Evolutionary conservation across 2,888 invertebrate genomes (phyloP).

Genomic region (Drosophila neutralis): DNA sequence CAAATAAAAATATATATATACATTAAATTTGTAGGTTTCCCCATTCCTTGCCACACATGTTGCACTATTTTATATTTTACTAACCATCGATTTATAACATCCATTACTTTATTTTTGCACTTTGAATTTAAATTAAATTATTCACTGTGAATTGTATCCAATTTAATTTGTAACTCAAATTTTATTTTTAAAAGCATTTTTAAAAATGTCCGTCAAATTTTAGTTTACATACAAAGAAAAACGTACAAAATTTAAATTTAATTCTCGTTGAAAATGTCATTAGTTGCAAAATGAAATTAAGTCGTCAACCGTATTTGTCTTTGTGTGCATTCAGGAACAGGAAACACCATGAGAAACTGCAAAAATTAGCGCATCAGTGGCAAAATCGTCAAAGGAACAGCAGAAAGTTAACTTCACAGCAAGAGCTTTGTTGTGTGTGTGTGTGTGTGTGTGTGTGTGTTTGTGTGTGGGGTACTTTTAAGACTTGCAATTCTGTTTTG

Average conservation of each 20-base stretch:
- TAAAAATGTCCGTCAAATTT: not conserved
- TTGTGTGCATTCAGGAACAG: not conserved
- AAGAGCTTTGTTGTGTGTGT: not conserved
- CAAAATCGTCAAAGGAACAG: constrained; percentile 1
- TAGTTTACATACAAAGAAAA: not conserved
- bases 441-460: not conserved
- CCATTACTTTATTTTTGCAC: not conserved
- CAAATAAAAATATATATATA: not conserved
- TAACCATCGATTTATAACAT: not conserved
- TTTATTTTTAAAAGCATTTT: not conserved
- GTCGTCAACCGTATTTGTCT: not conserved
- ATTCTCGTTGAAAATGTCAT: constrained; percentile 3
- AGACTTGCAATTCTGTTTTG: constrained; percentile 51
- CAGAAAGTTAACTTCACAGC: constrained; percentile 4
- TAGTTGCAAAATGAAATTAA: constrained; percentile 4
- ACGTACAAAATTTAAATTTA: not conserved
- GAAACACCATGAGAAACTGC: not conserved
- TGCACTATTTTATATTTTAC: not conserved
- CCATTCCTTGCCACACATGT: not conserved
- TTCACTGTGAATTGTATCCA: not conserved
- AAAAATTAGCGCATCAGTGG: constrained; percentile 12
- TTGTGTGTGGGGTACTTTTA: not conserved
- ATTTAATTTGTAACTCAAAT: not conserved
- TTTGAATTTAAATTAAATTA: not conserved
- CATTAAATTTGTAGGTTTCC: not conserved